phyloP scores from a whole-genome alignment of 2,888 invertebrate genomes.

The Limnephilus auricula region DNA sequence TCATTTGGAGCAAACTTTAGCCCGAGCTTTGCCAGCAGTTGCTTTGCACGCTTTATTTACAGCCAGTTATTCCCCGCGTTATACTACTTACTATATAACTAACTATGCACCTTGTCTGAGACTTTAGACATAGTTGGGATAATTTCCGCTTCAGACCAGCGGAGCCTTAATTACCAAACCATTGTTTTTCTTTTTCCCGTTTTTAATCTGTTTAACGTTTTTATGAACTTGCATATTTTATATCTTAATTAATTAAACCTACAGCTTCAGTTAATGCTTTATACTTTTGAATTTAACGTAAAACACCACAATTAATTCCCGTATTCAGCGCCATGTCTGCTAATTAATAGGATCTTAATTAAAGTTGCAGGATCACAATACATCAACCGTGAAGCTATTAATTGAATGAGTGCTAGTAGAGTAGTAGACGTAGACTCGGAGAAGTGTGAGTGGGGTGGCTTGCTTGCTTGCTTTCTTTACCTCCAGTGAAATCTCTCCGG shows the following conservation, averaged over 20 bases:
- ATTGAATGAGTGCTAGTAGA: slow-evolving; percentile 39
- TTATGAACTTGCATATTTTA: neutral
- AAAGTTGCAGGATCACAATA: slow-evolving; percentile 33
- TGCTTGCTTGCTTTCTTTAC: neutral
- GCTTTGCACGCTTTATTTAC: slow-evolving; percentile 61
- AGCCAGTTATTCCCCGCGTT: slow-evolving; percentile 52
- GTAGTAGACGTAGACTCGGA: neutral
- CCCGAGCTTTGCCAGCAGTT: slow-evolving; percentile 46
- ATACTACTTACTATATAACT: slow-evolving; percentile 14
- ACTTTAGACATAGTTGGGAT: slow-evolving; percentile 4
- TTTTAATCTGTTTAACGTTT: neutral
- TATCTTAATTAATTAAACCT: neutral
- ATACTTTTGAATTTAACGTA: neutral
- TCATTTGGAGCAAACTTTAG: slow-evolving; percentile 52
- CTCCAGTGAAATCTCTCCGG: slow-evolving; percentile 41
- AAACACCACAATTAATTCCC: neutral
- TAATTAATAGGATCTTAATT: slow-evolving; percentile 37
- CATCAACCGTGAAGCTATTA: slow-evolving; percentile 29
- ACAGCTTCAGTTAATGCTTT: neutral
- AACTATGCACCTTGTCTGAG: neutral
- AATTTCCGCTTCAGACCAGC: neutral
- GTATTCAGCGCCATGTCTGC: neutral
- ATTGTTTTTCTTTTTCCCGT: neutral
- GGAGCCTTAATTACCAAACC: neutral
- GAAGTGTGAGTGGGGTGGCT: neutral